These are phyloP conservation scores for Formica selysi DNA, from an alignment of 1,140 invertebrate genomes.

Conservation along the genomic window DNA sequence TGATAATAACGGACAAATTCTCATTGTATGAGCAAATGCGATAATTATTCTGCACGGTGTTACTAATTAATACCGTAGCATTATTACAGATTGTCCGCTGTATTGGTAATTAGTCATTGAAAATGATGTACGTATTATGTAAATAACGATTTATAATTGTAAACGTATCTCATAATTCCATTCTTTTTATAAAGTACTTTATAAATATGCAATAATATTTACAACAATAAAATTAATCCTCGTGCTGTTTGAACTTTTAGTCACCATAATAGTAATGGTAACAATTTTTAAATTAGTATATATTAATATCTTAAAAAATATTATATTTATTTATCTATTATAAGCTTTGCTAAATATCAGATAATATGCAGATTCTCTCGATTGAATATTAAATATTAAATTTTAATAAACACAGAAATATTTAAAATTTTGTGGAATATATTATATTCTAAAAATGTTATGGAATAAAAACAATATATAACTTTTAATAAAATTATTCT, in stretches of 20 bases:
- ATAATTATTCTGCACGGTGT: neutral
- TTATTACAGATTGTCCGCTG: neutral
- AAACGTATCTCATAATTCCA: slow-evolving; percentile 5
- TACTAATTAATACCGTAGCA: slow-evolving; percentile 10
- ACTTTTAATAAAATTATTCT: neutral
- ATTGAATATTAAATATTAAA: slow-evolving; percentile 38
- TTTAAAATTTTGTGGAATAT: neutral
- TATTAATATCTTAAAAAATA: slow-evolving; percentile 12
- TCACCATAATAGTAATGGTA: neutral
- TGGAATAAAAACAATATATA: neutral
- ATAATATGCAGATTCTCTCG: neutral
- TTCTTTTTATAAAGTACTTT: neutral
- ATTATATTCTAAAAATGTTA: no score
- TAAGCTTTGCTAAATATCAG: neutral
- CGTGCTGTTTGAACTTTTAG: neutral
- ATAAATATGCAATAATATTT: slow-evolving; percentile 1
- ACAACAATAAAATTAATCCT: neutral
- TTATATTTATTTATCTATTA: slow-evolving; percentile 21
- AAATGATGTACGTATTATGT: neutral
- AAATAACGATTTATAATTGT: neutral
- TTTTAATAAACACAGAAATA: neutral
- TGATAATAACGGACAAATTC: neutral
- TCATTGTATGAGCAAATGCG: slow-evolving; percentile 2
- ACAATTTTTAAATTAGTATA: neutral
- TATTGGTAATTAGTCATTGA: slow-evolving; percentile 5